Percentiles rank a stretch among this genome's conserved stretches.
phyloP scores from a whole-genome alignment of 2,888 invertebrate species.

The Pristionchus fissidentatus region DNA sequence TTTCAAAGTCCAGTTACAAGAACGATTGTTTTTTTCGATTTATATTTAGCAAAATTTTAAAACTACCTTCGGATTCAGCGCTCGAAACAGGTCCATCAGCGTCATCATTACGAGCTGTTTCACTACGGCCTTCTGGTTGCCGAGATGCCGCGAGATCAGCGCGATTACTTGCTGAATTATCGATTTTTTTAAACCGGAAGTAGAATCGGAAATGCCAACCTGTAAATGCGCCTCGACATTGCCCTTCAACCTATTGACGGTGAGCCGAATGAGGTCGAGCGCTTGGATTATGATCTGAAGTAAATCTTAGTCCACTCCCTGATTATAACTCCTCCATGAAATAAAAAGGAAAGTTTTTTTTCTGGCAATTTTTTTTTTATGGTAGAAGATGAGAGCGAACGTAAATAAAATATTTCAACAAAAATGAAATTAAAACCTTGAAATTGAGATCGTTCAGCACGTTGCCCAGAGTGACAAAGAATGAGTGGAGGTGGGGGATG shows the following conservation, averaged over 20 bases:
- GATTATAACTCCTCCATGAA: background rate
- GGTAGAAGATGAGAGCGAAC: background rate
- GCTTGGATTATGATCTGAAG: conserved; percentile 77
- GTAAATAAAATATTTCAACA: background rate
- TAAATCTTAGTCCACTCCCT: background rate
- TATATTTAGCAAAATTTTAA: no score
- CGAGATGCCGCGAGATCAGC: conserved; percentile 78
- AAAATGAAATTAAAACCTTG: no score
- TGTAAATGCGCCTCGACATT: conserved; percentile 64
- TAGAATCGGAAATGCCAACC: conserved; percentile 39
- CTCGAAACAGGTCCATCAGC: conserved; percentile 79
- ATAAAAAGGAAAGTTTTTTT: background rate
- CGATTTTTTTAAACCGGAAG: background rate
- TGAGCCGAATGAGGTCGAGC: conserved; percentile 77
- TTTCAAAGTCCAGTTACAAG: no score
- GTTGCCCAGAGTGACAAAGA: conserved; percentile 81
- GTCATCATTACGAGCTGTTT: conserved; percentile 78
- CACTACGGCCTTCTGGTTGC: conserved; percentile 79
- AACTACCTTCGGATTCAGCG: conserved; percentile 32
- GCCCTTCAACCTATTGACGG: conserved; percentile 77
- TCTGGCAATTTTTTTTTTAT: no score
- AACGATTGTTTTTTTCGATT: no score
- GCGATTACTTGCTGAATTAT: conserved; percentile 76
- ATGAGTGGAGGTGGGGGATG: conserved; percentile 81
- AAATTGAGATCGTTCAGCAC: conserved; percentile 82